Conservation (phyloP, 2,888 invertebrate genomes). For the Drosophila fungiperda region DNA sequence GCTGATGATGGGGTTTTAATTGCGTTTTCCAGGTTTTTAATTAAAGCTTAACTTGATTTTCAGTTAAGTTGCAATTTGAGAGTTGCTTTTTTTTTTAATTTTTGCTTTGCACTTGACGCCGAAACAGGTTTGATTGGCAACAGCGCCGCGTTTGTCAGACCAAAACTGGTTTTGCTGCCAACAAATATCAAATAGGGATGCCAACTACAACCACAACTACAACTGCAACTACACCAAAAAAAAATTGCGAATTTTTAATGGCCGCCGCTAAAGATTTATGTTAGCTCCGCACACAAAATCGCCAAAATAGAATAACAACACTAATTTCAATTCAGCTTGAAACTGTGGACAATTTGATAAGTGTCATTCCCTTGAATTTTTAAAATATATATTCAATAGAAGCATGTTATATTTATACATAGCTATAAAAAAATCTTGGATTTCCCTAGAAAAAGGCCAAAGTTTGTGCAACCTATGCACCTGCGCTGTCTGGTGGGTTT, state of each 20-base stretch:
- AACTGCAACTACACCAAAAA: conserved; percentile 16
- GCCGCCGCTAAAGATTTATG: conserved; percentile 32
- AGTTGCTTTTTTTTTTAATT: conserved; percentile 50
- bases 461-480: not conserved
- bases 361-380: not conserved
- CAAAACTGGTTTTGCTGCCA: conserved; percentile 62
- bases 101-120: conserved; percentile 75
- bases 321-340: not conserved
- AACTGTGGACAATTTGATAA: not conserved
- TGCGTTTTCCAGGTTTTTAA: conserved; percentile 80
- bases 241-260: conserved; percentile 49
- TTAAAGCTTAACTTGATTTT: conserved; percentile 80
- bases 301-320: conserved; percentile 20
- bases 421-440: not conserved
- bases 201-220: conserved; percentile 37
- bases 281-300: conserved; percentile 25
- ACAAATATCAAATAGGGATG: conserved; percentile 64
- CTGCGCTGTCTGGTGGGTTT: not conserved
- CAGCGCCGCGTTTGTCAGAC: conserved; percentile 44
- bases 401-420: not conserved
- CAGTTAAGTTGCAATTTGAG: conserved; percentile 75
- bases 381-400: not conserved
- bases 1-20: conserved; percentile 57
- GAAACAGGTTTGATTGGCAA: conserved; percentile 76
- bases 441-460: not conserved